phyloP scores from a whole-genome alignment of 92 coral and sea anemone genomes.

The Phenganax stokvisi region DNA sequence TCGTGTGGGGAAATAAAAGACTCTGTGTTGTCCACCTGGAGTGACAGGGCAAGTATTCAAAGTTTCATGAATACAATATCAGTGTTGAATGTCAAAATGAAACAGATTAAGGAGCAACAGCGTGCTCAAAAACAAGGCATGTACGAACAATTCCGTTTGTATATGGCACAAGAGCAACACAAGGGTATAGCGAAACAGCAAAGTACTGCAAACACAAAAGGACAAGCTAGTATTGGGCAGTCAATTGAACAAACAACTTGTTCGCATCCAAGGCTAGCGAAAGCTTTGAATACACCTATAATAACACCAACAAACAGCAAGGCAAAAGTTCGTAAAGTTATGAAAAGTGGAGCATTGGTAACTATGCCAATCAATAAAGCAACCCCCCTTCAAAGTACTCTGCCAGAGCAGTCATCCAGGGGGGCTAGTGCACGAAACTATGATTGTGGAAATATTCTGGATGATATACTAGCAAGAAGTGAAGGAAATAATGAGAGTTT shows the following conservation, averaged over 20 bases:
- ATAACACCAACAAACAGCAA: conserved; percentile 27
- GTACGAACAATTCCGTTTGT: not conserved
- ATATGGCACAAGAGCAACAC: not conserved
- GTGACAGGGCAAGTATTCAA: conserved; percentile 23
- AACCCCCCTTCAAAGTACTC: conserved; percentile 27
- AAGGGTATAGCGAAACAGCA: too few species aligned
- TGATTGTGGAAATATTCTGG: conserved; percentile 11
- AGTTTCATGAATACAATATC: conserved; percentile 13
- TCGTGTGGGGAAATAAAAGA: not conserved
- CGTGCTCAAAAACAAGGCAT: not conserved
- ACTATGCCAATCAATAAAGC: conserved; percentile 48
- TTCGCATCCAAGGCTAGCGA: not conserved
- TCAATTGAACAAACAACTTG: too few species aligned
- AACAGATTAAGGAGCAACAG: conserved; percentile 11
- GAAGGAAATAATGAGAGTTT: not conserved
- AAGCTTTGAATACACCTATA: not conserved
- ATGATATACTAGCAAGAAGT: conserved; percentile 29
- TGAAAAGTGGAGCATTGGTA: conserved; percentile 60
- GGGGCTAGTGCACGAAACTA: not conserved
- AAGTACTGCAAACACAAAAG: too few species aligned
- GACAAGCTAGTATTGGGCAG: too few species aligned
- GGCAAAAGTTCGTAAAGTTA: conserved; percentile 58
- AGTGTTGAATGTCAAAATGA: not conserved
- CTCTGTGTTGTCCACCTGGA: conserved; percentile 1
- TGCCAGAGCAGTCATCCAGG: not conserved